Base-by-base conservation (phyloP, 1,140 invertebrate species). In the Ditylenchus dipsaci region DNA sequence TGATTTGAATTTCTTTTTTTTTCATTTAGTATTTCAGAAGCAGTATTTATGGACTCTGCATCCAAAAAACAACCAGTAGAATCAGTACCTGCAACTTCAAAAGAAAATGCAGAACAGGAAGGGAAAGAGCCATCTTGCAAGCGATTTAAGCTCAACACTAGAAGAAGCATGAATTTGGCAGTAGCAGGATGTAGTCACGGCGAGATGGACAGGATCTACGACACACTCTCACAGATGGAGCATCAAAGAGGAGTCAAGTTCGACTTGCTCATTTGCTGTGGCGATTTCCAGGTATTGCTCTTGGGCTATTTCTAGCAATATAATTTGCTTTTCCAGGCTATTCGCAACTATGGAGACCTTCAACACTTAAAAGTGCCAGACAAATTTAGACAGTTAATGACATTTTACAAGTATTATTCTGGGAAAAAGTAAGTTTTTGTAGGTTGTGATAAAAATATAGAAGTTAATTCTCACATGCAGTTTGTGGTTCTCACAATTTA, bases 151-250 rank as follows among this genome's bases (percentile, higher is more conserved):
- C 49, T 53, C 3, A 53, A 53, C 49, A 53, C 3, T 8, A 53
- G 15, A 19, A 19, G 15, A 53, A 53, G 49, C n/a, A 61, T 71
- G 30, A 19, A n/a, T 26, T 17, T 97, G 59, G 95, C 93, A 7
- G 86, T 98, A 0, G 93, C 95, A 87, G 95, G 95, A 63, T 99
- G 95, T 87, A 90, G 92, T 76, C 95, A 99, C 86, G 95, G 95
- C 1, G 92, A 96, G 83, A 85, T 99, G 66, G 94, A 97, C 76
- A 90, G 88, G 79, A 96, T 98, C 73, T 99, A 97, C 80, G 88
- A 91, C 67, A 88, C 90, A 11, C 33, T 86, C 15, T 63, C 74
- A 59, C 67, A 76, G 11, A 87, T 96, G 58, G 84, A 88, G 76
- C 70, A 80, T 58, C 69, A 80, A 58, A 85, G 88, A 65, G 84